phyloP scores from a whole-genome alignment of 2,888 invertebrate genomes.

The Drosophila colorata region DNA sequence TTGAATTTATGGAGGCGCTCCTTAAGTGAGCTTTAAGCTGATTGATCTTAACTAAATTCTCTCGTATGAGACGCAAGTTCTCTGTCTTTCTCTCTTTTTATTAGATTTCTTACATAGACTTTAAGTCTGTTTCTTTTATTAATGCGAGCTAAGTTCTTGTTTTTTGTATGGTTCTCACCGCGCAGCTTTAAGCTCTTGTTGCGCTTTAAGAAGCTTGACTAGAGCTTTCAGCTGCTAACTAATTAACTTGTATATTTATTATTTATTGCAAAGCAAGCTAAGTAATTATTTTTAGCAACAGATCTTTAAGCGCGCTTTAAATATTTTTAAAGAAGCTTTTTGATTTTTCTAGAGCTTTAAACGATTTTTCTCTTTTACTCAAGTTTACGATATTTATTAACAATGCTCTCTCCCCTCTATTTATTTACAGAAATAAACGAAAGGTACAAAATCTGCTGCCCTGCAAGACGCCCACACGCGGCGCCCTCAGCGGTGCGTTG shows the following conservation, averaged over 20 bases:
- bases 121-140: neutral
- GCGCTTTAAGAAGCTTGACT: too few relatives aligned
- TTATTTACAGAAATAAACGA: slow-evolving; percentile 91
- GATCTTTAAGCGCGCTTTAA: neutral
- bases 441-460: slow-evolving; percentile 94
- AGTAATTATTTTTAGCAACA: too few relatives aligned
- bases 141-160: neutral
- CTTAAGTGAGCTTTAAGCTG: neutral
- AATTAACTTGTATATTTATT: too few relatives aligned
- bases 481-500: slow-evolving; percentile 83
- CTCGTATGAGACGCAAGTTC: too few relatives aligned
- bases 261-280: too few relatives aligned
- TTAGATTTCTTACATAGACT: too few relatives aligned
- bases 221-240: too few relatives aligned
- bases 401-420: neutral
- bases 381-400: slow-evolving; percentile 16
- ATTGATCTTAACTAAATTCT: neutral
- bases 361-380: neutral
- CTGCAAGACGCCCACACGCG: slow-evolving; percentile 90
- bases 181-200: slow-evolving; percentile 3
- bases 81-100: too few relatives aligned
- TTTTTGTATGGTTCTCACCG: neutral
- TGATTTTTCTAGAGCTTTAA: too few relatives aligned
- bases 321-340: too few relatives aligned
- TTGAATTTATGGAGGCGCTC: too few relatives aligned